These are phyloP conservation scores for Drosophila ambigua DNA, from an alignment of 1,140 invertebrate species.

Conservation along the genomic window DNA sequence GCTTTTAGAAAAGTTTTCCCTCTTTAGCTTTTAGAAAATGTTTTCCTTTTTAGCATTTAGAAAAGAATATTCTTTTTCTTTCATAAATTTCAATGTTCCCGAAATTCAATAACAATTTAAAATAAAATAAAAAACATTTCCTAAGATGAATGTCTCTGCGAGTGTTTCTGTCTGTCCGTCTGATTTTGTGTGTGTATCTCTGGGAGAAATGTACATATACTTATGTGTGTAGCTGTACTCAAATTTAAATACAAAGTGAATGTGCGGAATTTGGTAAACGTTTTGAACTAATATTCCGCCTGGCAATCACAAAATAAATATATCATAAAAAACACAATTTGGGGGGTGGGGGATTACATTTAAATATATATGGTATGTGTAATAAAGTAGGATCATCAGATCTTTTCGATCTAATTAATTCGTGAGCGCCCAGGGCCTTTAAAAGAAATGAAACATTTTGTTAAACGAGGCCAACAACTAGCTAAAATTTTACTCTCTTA, in stretches of 20 bases:
- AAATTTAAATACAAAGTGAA: constrained; percentile 19
- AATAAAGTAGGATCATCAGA: not conserved
- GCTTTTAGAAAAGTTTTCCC: not conserved
- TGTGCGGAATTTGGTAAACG: constrained; percentile 8
- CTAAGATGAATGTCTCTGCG: constrained; percentile 54
- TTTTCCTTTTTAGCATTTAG: constrained; percentile 45
- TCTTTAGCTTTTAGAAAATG: constrained; percentile 5
- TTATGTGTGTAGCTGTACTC: constrained; percentile 24
- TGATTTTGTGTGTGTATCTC: constrained; percentile 8
- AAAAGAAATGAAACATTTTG: constrained; percentile 41
- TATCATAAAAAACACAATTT: constrained; percentile 4
- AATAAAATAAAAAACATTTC: constrained; percentile 60
- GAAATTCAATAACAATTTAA: constrained; percentile 74
- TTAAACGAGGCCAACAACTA: constrained; percentile 58
- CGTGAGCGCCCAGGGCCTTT: constrained; percentile 18
- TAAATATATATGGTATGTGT: constrained; percentile 11
- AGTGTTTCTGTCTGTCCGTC: constrained; percentile 20
- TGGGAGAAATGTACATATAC: constrained; percentile 30
- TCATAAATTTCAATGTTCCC: constrained; percentile 67
- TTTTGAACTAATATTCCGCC: constrained; percentile 40
- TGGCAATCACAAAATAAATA: constrained; percentile 26
- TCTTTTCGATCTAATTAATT: constrained; percentile 45
- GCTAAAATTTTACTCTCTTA: constrained; percentile 37
- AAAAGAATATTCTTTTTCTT: constrained; percentile 56
- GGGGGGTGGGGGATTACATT: constrained; percentile 23